A percentile compares a stretch with the other conserved stretches of the same genome.
These are phyloP conservation scores for Rhynchonycteris naso DNA, from an alignment of 2,797 vertebrate species.

Conservation along the genomic window DNA sequence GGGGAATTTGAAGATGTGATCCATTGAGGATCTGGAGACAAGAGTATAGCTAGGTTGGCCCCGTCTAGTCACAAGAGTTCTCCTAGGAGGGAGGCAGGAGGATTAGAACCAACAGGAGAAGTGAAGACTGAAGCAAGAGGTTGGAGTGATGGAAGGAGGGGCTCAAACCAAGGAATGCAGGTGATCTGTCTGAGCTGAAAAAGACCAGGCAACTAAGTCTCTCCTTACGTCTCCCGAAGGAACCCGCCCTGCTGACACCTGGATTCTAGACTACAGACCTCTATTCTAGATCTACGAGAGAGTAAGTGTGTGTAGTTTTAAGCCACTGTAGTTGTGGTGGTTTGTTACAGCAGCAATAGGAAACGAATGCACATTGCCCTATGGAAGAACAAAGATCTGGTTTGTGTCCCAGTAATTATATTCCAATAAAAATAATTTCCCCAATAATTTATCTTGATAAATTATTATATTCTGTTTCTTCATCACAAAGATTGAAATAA, in stretches of 20 bases:
- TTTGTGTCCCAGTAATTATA: not conserved
- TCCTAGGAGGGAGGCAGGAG: not conserved
- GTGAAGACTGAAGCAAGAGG: not conserved
- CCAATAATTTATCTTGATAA: not conserved
- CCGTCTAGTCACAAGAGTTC: not conserved
- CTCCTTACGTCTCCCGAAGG: not conserved
- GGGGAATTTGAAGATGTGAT: not conserved
- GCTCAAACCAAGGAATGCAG: not conserved
- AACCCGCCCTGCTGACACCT: not conserved
- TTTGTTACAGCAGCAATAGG: not conserved
- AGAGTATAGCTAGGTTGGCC: not conserved
- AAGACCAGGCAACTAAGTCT: not conserved
- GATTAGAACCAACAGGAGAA: not conserved
- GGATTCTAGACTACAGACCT: not conserved
- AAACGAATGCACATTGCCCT: not conserved
- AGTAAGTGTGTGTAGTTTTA: not conserved
- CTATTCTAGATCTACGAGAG: not conserved
- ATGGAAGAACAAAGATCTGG: not conserved
- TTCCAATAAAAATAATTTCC: not conserved
- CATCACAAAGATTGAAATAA: not conserved
- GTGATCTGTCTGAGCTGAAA: no score
- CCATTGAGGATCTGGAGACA: not conserved
- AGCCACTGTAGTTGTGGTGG: not conserved
- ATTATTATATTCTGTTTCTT: not conserved
- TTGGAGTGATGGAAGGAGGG: not conserved